Evolutionary conservation across 2,888 invertebrate genomes (phyloP).

Genomic region (Lamellibrachia columna): DNA sequence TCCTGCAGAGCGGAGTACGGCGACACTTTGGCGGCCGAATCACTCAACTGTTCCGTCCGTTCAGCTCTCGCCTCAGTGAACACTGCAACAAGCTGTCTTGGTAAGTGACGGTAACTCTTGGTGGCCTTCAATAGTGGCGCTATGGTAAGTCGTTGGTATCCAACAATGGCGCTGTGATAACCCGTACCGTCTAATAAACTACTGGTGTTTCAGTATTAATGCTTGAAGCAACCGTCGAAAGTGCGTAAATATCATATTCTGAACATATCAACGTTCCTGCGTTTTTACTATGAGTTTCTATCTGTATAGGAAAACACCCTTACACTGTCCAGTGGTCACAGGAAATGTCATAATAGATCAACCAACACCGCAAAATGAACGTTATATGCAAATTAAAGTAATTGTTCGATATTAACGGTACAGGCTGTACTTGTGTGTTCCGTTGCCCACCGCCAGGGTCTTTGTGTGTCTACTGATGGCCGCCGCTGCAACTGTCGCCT

Average conservation of each 20-base stretch:
- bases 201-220: too few relatives aligned
- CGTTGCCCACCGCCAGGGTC: constrained; percentile 28
- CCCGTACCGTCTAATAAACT: too few relatives aligned
- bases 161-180: too few relatives aligned
- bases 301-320: neutral
- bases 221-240: too few relatives aligned
- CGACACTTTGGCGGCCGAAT: neutral
- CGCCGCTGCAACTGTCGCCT: constrained; percentile 39
- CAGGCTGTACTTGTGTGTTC: neutral
- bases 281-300: too few relatives aligned
- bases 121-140: neutral
- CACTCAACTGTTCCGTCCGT: neutral
- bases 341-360: too few relatives aligned
- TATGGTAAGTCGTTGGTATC: too few relatives aligned
- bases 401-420: neutral
- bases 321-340: neutral
- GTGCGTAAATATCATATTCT: too few relatives aligned
- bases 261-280: too few relatives aligned
- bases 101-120: neutral
- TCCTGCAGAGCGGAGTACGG: constrained; percentile 30
- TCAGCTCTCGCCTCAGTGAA: neutral
- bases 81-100: neutral
- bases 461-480: constrained; percentile 24
- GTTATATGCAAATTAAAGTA: neutral
- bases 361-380: too few relatives aligned